Evolutionary conservation across 1,140 invertebrate genomes (phyloP).

Genomic region (Archegozetes longisetosus): DNA sequence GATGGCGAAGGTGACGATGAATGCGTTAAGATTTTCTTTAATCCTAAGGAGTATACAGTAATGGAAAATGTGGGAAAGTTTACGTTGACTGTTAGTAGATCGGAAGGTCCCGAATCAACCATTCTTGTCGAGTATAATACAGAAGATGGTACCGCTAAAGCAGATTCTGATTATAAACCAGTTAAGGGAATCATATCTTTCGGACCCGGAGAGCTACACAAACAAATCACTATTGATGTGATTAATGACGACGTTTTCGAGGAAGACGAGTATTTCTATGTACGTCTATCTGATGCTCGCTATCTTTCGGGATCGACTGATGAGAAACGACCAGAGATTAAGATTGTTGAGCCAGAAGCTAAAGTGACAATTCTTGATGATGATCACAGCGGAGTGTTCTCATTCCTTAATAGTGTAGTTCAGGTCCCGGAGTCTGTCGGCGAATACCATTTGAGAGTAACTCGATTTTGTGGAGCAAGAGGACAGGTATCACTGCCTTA

Average conservation of each 20-base stretch:
- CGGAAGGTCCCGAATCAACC: constrained; percentile 30
- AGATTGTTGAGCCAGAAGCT: constrained; percentile 53
- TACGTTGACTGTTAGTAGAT: constrained; percentile 66
- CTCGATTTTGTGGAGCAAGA: constrained; percentile 73
- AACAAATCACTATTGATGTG: constrained; percentile 39
- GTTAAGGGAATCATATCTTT: constrained; percentile 73
- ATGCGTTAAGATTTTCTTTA: constrained; percentile 58
- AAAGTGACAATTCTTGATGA: constrained; percentile 98
- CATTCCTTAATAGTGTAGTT: constrained; percentile 63
- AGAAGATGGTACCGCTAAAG: constrained; percentile 91
- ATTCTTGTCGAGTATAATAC: constrained; percentile 71
- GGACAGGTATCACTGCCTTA: constrained; percentile 77
- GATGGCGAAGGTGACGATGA: constrained; percentile 24
- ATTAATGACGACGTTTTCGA: constrained; percentile 99
- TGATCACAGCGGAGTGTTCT: constrained; percentile 93
- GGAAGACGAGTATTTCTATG: constrained; percentile 92
- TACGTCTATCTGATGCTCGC: constrained; percentile 33
- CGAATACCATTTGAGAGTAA: constrained; percentile 61
- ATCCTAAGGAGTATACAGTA: constrained; percentile 93
- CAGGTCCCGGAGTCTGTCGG: constrained; percentile 84
- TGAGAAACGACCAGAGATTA: not conserved
- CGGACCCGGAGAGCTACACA: constrained; percentile 62
- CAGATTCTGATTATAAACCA: constrained; percentile 79
- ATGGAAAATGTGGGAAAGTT: constrained; percentile 95
- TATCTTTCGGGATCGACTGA: constrained; percentile 16